Evolutionary conservation across 1,140 invertebrate species (phyloP).

Genomic region (Neomicropteryx cornuta): DNA sequence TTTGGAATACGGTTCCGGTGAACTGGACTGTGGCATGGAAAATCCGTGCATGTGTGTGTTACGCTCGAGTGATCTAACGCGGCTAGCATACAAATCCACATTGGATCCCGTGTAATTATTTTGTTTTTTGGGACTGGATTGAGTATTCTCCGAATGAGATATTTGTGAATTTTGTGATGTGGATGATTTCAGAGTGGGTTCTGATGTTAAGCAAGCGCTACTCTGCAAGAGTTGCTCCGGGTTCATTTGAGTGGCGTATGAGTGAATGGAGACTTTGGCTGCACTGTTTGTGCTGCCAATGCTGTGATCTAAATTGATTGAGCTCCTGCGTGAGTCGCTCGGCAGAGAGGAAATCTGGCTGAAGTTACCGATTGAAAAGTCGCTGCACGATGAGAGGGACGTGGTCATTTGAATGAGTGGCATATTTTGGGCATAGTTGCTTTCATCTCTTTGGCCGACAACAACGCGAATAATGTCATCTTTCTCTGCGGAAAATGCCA

Average conservation of each 20-base stretch:
- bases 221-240: no score
- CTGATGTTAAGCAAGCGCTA: no score
- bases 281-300: constrained; percentile 13
- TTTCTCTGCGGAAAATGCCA: constrained; percentile 16
- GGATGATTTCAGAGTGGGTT: no score
- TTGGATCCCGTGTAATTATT: no score
- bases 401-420: constrained; percentile 16
- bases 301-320: constrained; percentile 15
- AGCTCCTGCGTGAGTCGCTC: constrained; percentile 13
- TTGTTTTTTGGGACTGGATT: no score
- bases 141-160: no score
- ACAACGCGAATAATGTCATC: constrained; percentile 27
- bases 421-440: constrained; percentile 29
- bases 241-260: no score
- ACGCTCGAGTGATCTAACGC: constrained; percentile 32
- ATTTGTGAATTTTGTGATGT: no score
- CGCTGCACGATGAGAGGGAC: constrained; percentile 13
- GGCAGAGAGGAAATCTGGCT: constrained; percentile 16
- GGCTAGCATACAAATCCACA: constrained; percentile 24
- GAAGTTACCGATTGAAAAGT: constrained; percentile 15
- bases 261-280: constrained; percentile 8
- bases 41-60: constrained; percentile 19
- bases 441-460: constrained; percentile 26
- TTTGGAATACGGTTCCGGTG: constrained; percentile 15
- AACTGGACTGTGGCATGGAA: constrained; percentile 8